phyloP scores from a whole-genome alignment of 2,113 vertebrate species.

The Bubo blakistoni region DNA sequence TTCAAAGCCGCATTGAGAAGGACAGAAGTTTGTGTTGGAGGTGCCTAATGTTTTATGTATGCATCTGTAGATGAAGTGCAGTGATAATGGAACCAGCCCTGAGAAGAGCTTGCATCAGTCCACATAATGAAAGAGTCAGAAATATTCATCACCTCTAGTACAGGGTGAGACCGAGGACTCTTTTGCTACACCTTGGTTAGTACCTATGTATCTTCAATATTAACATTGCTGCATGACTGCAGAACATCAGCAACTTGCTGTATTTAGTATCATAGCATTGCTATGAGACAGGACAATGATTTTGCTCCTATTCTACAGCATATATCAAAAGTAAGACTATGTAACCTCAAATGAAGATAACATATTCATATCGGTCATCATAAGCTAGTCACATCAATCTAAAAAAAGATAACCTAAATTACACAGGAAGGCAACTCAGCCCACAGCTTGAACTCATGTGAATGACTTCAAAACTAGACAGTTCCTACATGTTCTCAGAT shows the following conservation, averaged over 20 bases:
- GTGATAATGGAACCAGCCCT: neutral
- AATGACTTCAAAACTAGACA: neutral
- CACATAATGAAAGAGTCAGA: neutral
- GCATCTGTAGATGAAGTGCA: neutral
- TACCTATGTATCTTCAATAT: neutral
- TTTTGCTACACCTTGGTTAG: neutral
- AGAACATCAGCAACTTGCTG: neutral
- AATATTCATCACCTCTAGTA: neutral
- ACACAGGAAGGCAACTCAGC: neutral
- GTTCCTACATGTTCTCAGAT: neutral
- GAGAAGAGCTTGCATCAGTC: neutral
- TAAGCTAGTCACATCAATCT: neutral
- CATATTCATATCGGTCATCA: neutral
- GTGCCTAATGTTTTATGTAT: neutral
- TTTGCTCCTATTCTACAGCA: neutral
- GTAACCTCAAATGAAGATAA: neutral
- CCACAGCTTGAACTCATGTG: neutral
- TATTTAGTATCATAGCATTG: neutral
- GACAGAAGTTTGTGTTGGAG: neutral
- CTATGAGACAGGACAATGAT: neutral
- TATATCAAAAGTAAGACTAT: neutral
- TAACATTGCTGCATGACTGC: fast-evolving
- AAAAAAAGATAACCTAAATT: neutral
- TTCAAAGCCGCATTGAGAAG: neutral
- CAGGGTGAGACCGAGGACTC: neutral